Evolutionary conservation across 2,888 invertebrate genomes (phyloP).

Genomic region (Drosophila phalerata): DNA sequence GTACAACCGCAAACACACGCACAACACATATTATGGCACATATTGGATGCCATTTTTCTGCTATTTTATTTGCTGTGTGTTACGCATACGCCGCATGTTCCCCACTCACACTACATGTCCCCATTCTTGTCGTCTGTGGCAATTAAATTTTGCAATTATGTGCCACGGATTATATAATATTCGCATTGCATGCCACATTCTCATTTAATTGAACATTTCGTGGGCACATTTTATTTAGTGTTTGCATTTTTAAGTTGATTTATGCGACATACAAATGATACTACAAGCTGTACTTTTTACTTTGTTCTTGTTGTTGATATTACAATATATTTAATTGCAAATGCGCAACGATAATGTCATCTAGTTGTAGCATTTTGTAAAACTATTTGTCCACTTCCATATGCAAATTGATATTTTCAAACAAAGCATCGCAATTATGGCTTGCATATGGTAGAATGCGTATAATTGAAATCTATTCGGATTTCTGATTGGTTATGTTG

Average conservation of each 20-base stretch:
- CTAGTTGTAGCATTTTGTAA: conserved; percentile 37
- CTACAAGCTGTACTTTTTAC: not conserved
- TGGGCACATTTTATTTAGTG: conserved; percentile 40
- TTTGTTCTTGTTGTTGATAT: conserved; percentile 2
- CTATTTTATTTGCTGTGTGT: conserved; percentile 36
- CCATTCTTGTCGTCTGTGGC: conserved; percentile 12
- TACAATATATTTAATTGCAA: conserved; percentile 49
- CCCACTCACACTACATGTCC: not conserved
- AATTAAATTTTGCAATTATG: conserved; percentile 66
- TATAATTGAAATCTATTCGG: conserved; percentile 48
- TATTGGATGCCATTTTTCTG: conserved; percentile 17
- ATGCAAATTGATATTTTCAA: conserved; percentile 60
- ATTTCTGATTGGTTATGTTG: conserved; percentile 10
- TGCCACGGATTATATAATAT: conserved; percentile 59
- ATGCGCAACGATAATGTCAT: conserved; percentile 26
- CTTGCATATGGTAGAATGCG: conserved; percentile 13
- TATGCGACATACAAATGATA: conserved; percentile 41
- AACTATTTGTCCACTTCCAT: conserved; percentile 23
- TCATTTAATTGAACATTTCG: conserved; percentile 50
- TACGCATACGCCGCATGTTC: conserved; percentile 48
- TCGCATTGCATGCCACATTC: conserved; percentile 41
- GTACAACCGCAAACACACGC: not conserved
- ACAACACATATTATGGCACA: not conserved
- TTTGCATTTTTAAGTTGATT: conserved; percentile 38
- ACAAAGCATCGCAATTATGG: conserved; percentile 25